These are phyloP conservation scores for Formicarius rufipectus DNA, from an alignment of 2,113 vertebrate genomes.

Conservation along the genomic window DNA sequence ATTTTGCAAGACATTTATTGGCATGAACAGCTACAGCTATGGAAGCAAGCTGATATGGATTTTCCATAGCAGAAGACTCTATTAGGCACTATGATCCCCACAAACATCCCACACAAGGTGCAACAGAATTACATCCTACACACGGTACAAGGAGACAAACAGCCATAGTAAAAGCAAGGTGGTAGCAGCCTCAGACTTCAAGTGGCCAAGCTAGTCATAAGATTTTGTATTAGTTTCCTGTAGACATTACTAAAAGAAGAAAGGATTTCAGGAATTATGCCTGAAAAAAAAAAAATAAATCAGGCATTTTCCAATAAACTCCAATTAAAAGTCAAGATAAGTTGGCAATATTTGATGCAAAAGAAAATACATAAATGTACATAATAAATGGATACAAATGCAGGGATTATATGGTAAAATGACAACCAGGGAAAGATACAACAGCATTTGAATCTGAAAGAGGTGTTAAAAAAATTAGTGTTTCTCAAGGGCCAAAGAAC, in stretches of 20 bases:
- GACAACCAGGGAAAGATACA: background rate
- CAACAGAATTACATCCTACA: background rate
- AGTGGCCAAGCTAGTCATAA: background rate
- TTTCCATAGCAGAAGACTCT: background rate
- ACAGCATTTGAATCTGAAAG: background rate
- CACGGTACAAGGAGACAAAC: background rate
- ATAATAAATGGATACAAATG: background rate
- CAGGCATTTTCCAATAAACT: background rate
- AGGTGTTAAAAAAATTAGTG: background rate
- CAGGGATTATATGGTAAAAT: background rate
- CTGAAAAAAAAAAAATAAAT: background rate
- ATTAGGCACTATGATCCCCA: background rate
- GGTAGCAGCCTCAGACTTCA: background rate
- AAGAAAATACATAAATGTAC: background rate
- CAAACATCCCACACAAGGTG: background rate
- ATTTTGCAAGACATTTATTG: background rate
- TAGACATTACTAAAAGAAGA: background rate
- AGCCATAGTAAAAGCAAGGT: background rate
- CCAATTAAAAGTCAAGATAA: background rate
- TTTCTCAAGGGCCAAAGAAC: background rate
- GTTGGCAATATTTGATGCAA: background rate
- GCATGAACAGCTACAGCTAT: background rate
- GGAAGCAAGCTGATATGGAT: background rate
- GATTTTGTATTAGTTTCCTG: background rate
- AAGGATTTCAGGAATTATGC: background rate